phyloP scores from a whole-genome alignment of 2,113 vertebrate genomes.

The Phrynosoma blainvillii region DNA sequence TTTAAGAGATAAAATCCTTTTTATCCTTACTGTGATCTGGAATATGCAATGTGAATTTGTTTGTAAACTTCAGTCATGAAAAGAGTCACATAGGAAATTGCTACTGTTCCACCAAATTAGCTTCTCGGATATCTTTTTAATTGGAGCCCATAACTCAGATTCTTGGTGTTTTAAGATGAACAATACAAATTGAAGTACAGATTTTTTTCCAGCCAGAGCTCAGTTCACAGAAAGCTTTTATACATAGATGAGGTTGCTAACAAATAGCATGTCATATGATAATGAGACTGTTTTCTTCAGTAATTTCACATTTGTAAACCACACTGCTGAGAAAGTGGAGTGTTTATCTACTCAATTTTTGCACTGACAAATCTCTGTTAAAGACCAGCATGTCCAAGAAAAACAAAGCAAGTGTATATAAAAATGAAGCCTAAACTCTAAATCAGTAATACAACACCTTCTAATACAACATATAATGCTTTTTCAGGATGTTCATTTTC shows the following conservation, averaged over 20 bases:
- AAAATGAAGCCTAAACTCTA: slow-evolving; percentile 57
- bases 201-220: slow-evolving; percentile 74
- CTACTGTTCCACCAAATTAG: slow-evolving; percentile 80
- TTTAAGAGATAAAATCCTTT: slow-evolving; percentile 31
- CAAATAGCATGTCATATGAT: slow-evolving; percentile 73
- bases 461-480: slow-evolving; percentile 67
- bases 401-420: slow-evolving; percentile 62
- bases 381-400: slow-evolving; percentile 56
- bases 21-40: slow-evolving; percentile 69
- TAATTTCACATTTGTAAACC: slow-evolving; percentile 74
- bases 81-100: slow-evolving; percentile 73
- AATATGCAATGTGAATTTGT: slow-evolving; percentile 77
- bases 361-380: slow-evolving; percentile 62
- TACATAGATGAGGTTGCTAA: slow-evolving; percentile 74
- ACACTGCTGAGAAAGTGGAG: slow-evolving; percentile 72
- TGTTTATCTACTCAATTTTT: slow-evolving; percentile 67
- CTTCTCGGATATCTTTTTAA: slow-evolving; percentile 82
- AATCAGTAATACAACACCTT: slow-evolving; percentile 53
- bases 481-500: slow-evolving; percentile 71
- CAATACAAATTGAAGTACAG: slow-evolving; percentile 79
- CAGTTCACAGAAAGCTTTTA: slow-evolving; percentile 67
- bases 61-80: slow-evolving; percentile 77
- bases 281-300: slow-evolving; percentile 76
- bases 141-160: slow-evolving; percentile 77
- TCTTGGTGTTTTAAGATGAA: slow-evolving; percentile 76